phyloP scores from a whole-genome alignment of 2,113 vertebrate species.

The Lethenteron camtschaticum region DNA sequence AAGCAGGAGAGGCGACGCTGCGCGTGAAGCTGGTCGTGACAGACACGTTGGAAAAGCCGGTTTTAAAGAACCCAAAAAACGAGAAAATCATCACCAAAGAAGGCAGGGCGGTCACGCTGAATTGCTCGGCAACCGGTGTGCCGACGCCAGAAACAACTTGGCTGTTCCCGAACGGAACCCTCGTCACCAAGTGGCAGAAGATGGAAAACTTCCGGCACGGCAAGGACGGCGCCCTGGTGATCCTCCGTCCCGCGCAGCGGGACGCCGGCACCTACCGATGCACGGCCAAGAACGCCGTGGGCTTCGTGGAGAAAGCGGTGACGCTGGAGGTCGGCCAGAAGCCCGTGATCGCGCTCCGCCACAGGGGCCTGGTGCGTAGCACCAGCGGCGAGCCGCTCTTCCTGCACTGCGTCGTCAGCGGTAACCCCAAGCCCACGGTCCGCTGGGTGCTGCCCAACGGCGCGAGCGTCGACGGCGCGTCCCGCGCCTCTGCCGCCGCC shows the following conservation, averaged over 20 bases:
- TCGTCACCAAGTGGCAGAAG: constrained; percentile 12
- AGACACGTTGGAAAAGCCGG: constrained; percentile 23
- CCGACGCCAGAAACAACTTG: constrained; percentile 28
- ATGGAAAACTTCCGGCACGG: constrained; percentile 37
- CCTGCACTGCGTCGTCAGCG: constrained; percentile 35
- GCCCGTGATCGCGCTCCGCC: constrained; percentile 30
- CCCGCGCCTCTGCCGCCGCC: constrained; percentile 15
- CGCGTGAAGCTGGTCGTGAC: constrained; percentile 35
- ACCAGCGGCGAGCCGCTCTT: constrained; percentile 40
- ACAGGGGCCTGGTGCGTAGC: constrained; percentile 35
- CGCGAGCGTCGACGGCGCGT: constrained; percentile 26
- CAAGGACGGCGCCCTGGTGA: constrained; percentile 36
- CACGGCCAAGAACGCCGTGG: constrained; percentile 29
- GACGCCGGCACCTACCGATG: constrained; percentile 59
- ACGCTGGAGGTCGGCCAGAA: constrained; percentile 33
- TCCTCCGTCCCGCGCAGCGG: constrained; percentile 27
- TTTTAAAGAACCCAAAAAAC: constrained; percentile 20
- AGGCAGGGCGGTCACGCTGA: constrained; percentile 41
- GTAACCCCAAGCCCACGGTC: constrained; percentile 14
- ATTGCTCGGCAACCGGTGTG: constrained; percentile 37
- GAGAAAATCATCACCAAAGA: constrained; percentile 21
- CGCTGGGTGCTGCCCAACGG: constrained; percentile 58
- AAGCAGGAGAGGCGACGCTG: constrained; percentile 49
- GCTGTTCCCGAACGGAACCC: constrained; percentile 47
- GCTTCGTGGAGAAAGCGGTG: constrained; percentile 31